Base-by-base conservation (phyloP, 2,888 invertebrate genomes). In the Drosophila affinis region DNA sequence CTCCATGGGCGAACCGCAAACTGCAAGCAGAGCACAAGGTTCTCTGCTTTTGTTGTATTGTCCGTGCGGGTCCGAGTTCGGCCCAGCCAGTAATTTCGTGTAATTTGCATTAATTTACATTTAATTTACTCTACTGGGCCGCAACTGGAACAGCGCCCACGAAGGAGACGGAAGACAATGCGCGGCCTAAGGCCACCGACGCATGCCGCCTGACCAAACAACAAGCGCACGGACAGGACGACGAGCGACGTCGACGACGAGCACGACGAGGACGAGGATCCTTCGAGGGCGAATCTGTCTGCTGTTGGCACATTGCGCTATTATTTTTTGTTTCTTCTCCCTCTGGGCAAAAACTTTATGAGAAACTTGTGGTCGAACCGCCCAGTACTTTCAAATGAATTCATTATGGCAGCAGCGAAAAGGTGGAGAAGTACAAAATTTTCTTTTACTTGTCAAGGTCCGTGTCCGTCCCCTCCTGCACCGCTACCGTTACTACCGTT, bases 81-180 rank as follows among this genome's bases (percentile, higher is more conserved):
- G 24, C 4, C 39, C 39, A 14, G 39, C n/a, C 74, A 67, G 89
- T 82, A 88, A 86, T 87, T 87, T 72, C 61, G 72, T 61, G 85
- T 87, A 88, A 86, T 86, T 89, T 89, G 86, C 86, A 89, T 89
- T 86, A 86, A 86, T 86, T 86, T 89, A 79, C 88, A 89, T 85
- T 86, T 89, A 87, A 89, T 88, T 89, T 86, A 52, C 67, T 70
- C 61, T 44, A 70, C 71, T 53, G 57, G 29, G 34, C 47, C 9
- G 59, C 9, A 24, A 39, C 27, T 7, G 46, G 3, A 24, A 44
- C 46, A 54, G 63, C 27, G 29, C n/a, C 48, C 49, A 60, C 59
- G 47, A 61, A 52, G 53, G 6, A 7, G 3, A 39, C 4, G 10
- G 39, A n/a, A 62, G 59, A 63, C 63, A 60, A 27, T 59, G 78